Conservation (phyloP, 64 coral and sea anemone genomes). For the Stylophora pistillata region DNA sequence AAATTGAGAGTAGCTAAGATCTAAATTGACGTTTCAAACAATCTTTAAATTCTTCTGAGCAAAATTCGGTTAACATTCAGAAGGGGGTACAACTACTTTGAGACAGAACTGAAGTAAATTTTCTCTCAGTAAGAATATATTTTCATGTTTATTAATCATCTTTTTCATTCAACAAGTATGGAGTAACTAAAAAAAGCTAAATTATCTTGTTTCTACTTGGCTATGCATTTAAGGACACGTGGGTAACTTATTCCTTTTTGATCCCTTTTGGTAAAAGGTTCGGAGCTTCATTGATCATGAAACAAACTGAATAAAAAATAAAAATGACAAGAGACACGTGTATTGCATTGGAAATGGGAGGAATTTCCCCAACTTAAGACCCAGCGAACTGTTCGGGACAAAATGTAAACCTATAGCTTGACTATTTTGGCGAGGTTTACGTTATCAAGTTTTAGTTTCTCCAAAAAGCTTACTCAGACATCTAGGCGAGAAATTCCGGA, state of each 20-base stretch:
- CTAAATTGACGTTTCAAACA: too few relatives aligned
- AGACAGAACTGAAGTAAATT: too few relatives aligned
- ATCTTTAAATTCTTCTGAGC: too few relatives aligned
- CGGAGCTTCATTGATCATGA: background rate
- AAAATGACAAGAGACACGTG: background rate
- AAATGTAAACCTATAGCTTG: background rate
- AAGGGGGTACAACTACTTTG: too few relatives aligned
- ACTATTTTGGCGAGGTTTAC: background rate
- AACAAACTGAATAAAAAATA: background rate
- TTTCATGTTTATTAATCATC: too few relatives aligned
- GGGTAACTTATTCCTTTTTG: background rate
- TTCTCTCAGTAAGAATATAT: too few relatives aligned
- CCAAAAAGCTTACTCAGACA: slow-evolving; percentile 7
- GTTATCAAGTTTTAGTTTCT: background rate
- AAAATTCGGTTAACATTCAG: too few relatives aligned
- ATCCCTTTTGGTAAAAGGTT: background rate
- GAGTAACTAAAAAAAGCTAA: too few relatives aligned
- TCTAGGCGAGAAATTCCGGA: slow-evolving; percentile 42
- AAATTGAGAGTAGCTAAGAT: too few relatives aligned
- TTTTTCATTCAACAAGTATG: too few relatives aligned
- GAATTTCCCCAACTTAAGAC: background rate
- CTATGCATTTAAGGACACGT: background rate
- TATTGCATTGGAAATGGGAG: background rate
- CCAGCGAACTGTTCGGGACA: background rate
- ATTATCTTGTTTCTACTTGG: background rate